Evolutionary conservation across 2,113 vertebrate genomes (phyloP), one percentile per base, ranked within the genome.

Genomic region (Passer montanus): DNA sequence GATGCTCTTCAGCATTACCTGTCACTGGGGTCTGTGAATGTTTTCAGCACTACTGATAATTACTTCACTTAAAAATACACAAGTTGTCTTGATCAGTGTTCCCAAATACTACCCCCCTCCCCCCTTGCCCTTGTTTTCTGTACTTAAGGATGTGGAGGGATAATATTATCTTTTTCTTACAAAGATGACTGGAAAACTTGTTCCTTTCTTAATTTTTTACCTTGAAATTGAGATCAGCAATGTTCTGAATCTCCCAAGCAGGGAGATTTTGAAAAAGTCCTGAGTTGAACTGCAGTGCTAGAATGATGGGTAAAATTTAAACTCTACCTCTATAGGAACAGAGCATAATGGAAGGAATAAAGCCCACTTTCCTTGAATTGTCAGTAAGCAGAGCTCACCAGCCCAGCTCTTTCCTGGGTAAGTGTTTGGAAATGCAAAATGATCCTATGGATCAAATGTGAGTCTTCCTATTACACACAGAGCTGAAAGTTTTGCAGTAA

Each of bases 341-440:
- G n/a, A 75, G 20, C 12, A 9, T 6, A 30, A 7, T 3, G 49
- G 23, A 50, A 60, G 13, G 63, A 60, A 62, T 11, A 59, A 26
- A 72, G 46, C 39, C 35, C 67, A 8, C 11, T 73, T 81, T 72
- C 52, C 64, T 26, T 84, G 44, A 60, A 56, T 67, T 81, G 78
- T 84, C 56, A 56, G 24, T 52, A 63, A 70, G 62, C 67, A 87
- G 56, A 64, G 22, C 24, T 86, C 44, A 58, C 44, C 19, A 81
- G 33, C 16, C 46, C 46, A 59, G 11, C n/a, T 83, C 79, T 72
- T 86, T 89, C 52, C 52, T 86, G 79, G 11, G 1, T 72, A 44
- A 88, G n/a, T 75, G 43, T 75, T 84, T 92, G 66, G 89, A 92
- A 94, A 90, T 49, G 79, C 89, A 91, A 87, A 96, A 95, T 92